phyloP scores from a whole-genome alignment of 2,888 invertebrate species.

The Eupithecia dodoneata region DNA sequence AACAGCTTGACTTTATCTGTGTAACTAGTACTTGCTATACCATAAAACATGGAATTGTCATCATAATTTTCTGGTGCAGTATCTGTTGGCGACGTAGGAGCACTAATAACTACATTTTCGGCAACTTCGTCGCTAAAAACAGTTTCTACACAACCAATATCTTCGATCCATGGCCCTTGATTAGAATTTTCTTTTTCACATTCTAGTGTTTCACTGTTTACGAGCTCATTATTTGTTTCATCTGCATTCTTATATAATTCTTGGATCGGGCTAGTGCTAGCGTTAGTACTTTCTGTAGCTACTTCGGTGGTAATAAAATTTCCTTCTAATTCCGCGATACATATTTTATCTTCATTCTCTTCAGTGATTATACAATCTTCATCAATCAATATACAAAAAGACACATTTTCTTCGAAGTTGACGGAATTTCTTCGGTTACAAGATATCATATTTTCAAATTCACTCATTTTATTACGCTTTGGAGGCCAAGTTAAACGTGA shows the following conservation, averaged over 20 bases:
- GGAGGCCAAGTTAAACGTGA: slow-evolving; percentile 51
- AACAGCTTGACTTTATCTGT: slow-evolving; percentile 64
- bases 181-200: slow-evolving; percentile 55
- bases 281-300: slow-evolving; percentile 45
- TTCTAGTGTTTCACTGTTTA: slow-evolving; percentile 50
- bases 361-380: slow-evolving; percentile 71
- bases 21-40: slow-evolving; percentile 54
- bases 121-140: slow-evolving; percentile 75
- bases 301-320: slow-evolving; percentile 52
- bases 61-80: slow-evolving; percentile 49
- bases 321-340: slow-evolving; percentile 63
- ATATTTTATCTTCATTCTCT: slow-evolving; percentile 67
- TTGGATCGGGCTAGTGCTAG: slow-evolving; percentile 18
- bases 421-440: slow-evolving; percentile 74
- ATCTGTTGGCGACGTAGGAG: slow-evolving; percentile 58
- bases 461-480: slow-evolving; percentile 62
- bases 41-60: slow-evolving; percentile 48
- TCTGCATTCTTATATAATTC: slow-evolving; percentile 26
- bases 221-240: slow-evolving; percentile 48
- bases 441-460: slow-evolving; percentile 57
- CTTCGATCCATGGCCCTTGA: slow-evolving; percentile 74
- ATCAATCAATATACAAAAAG: slow-evolving; percentile 76
- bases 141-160: slow-evolving; percentile 77
- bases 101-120: slow-evolving; percentile 67
- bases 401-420: slow-evolving; percentile 71